Evolutionary conservation across 2,797 vertebrate genomes (phyloP).

Genomic region (Enteromius argenteus): DNA sequence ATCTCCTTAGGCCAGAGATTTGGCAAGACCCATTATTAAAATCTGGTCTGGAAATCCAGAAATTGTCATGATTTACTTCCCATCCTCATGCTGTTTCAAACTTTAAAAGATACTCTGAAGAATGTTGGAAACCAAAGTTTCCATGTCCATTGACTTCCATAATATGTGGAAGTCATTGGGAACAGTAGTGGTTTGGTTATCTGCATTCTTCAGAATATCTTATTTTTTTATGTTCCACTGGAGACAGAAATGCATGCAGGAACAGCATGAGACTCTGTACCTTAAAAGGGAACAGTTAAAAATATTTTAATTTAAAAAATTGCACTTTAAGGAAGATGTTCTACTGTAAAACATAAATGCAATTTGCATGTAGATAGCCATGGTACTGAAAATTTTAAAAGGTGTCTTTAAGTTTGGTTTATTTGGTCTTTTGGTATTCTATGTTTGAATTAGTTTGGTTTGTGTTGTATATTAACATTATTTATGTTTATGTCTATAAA

Average conservation of each 20-base stretch:
- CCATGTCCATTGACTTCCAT: background rate
- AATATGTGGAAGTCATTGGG: background rate
- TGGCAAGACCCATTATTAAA: background rate
- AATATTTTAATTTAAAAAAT: background rate
- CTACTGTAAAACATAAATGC: background rate
- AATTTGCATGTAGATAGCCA: background rate
- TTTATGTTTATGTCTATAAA: conserved; percentile 65
- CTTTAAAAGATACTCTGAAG: background rate
- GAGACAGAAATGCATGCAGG: background rate
- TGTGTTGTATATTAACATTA: conserved; percentile 77
- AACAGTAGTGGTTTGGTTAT: background rate
- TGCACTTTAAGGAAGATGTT: background rate
- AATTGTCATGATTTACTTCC: background rate
- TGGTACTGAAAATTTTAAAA: background rate
- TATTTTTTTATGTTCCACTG: background rate
- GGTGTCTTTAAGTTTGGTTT: background rate
- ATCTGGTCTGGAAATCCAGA: background rate
- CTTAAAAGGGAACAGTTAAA: background rate
- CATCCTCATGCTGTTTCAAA: background rate
- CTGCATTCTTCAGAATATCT: background rate
- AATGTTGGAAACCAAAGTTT: background rate
- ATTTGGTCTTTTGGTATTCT: background rate
- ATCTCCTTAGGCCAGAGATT: conserved; percentile 48
- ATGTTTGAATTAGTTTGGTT: background rate
- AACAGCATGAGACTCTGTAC: background rate